Conservation (phyloP, 2,797 vertebrate species). For the Ceryle rudis region DNA sequence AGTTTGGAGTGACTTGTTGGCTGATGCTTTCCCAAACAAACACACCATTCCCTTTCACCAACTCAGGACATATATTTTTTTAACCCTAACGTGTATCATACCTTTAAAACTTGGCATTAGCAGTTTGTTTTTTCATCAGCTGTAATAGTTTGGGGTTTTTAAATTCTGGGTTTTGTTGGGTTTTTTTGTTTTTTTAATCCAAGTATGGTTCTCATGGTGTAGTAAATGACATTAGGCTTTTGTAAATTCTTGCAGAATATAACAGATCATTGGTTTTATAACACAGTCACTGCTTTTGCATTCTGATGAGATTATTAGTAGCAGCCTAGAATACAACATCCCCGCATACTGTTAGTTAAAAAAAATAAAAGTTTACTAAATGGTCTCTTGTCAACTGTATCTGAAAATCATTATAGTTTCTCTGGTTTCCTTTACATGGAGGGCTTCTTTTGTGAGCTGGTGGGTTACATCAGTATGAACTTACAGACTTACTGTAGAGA, state of each 20-base stretch:
- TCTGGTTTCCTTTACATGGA: constrained; percentile 77
- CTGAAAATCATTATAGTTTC: constrained; percentile 85
- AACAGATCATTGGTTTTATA: constrained; percentile 93
- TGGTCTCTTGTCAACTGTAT: constrained; percentile 89
- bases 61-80: neutral
- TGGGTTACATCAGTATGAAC: constrained; percentile 76
- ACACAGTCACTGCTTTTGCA: constrained; percentile 91
- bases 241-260: constrained; percentile 92
- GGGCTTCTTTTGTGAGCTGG: constrained; percentile 74
- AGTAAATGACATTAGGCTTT: constrained; percentile 92
- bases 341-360: constrained; percentile 86
- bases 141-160: constrained; percentile 70
- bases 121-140: constrained; percentile 73
- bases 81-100: neutral
- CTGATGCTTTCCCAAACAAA: neutral
- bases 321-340: constrained; percentile 87
- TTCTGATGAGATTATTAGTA: constrained; percentile 92
- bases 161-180: constrained; percentile 56
- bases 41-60: neutral
- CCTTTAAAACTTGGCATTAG: constrained; percentile 54
- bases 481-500: constrained; percentile 69
- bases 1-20: neutral
- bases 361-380: constrained; percentile 89
- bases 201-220: constrained; percentile 85
- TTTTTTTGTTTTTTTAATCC: constrained; percentile 79